Base-by-base conservation (phyloP, 2,797 vertebrate genomes). In the Rhadinocentrus ornatus region DNA sequence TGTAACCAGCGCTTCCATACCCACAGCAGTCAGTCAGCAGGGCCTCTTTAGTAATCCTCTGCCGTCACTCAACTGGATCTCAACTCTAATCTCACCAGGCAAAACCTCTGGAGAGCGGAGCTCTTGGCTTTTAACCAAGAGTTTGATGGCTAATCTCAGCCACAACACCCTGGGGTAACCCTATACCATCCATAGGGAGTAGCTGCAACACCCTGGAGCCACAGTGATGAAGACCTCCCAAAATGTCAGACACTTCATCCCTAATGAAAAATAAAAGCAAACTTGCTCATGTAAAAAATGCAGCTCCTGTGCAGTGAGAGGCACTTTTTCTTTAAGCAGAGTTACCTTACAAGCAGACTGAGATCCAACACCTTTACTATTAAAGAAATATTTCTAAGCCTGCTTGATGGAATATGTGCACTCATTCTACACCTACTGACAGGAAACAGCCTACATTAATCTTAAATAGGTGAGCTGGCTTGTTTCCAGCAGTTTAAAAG, bases 61-160 rank as follows among this genome's bases (percentile, higher is more conserved):
- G 11, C 81, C 71, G 58, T 93, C 92, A 91, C 89, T 92, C 91
- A 92, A 85, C 86, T 85, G 66, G 72, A 87, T 88, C 75, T 89
- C 77, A 77, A 61, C 71, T 72, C 66, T 91, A 92, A 93, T 91
- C 88, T 88, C 26, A 16, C 73, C 56, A 53, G 80, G 76, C 81
- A 71, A 70, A 74, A 73, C 60, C 80, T 75, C 75, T 73, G 69
- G 71, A 69, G 63, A 75, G 56, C 59, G 72, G 55, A 20, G 69
- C 73, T 81, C 44, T 71, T 69, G 63, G 48, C 84, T 89, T 89
- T 84, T 74, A 89, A 86, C 79, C 59, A 66, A 83, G 54, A 86
- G 73, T 61, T 80, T 83, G 84, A 85, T 77, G 75, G 84, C 62
- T 91, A 88, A 92, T 89, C 88, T 84, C 9, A 52, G 70, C 64